Conservation (phyloP, 2,113 vertebrate species). For the Ammodramus savannarum region DNA sequence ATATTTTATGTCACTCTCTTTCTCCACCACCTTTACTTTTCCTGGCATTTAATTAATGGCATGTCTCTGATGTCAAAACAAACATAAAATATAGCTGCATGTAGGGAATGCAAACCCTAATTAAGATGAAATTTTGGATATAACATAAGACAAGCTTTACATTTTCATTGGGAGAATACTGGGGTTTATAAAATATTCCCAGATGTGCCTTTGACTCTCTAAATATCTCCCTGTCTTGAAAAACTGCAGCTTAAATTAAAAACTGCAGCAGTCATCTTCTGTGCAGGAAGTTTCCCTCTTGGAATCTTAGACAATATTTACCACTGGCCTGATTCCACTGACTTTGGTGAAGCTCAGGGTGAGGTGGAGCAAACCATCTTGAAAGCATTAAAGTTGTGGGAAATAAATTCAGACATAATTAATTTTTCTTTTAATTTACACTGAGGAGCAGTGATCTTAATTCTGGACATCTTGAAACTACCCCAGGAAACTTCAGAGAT, state of each 20-base stretch:
- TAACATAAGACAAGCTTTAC: slow-evolving; percentile 60
- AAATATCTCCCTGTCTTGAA: slow-evolving; percentile 50
- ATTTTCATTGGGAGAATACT: slow-evolving; percentile 67
- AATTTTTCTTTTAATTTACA: slow-evolving; percentile 29
- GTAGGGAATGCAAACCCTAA: slow-evolving; percentile 64
- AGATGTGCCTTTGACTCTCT: slow-evolving; percentile 66
- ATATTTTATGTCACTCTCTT: slow-evolving; percentile 68
- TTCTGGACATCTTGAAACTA: slow-evolving; percentile 4
- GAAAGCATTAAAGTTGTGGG: slow-evolving; percentile 60
- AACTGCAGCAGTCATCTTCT: slow-evolving; percentile 61
- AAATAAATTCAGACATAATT: slow-evolving; percentile 31
- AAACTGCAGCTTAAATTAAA: slow-evolving; percentile 63
- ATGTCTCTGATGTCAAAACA: slow-evolving; percentile 72
- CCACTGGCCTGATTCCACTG: slow-evolving; percentile 27
- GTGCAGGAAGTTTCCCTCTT: slow-evolving; percentile 45
- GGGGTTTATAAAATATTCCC: slow-evolving; percentile 70
- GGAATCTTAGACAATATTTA: slow-evolving; percentile 31
- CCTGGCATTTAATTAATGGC: slow-evolving; percentile 70
- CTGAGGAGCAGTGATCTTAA: not conserved
- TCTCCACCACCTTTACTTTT: slow-evolving; percentile 62
- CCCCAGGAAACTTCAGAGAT: slow-evolving; percentile 31
- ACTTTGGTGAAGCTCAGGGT: not conserved
- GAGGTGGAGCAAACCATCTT: slow-evolving; percentile 37
- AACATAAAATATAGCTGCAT: slow-evolving; percentile 65
- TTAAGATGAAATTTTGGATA: slow-evolving; percentile 70